A percentile compares a stretch with the other conserved stretches of the same genome.
Conservation (phyloP, 2,113 vertebrate species). For the Pungitius pungitius region DNA sequence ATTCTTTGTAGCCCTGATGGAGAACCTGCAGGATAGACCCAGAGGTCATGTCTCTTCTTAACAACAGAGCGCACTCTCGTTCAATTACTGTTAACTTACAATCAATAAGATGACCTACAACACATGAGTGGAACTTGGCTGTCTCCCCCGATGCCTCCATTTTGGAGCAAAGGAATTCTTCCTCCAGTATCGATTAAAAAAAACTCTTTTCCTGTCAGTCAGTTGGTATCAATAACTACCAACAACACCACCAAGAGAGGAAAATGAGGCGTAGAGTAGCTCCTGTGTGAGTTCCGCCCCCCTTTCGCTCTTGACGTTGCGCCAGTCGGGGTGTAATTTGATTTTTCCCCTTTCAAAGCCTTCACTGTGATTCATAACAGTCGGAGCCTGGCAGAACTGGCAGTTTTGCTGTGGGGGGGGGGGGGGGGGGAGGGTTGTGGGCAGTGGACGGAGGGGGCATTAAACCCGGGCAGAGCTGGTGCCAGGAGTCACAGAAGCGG, state of each 20-base stretch:
- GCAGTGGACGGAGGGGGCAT: background rate
- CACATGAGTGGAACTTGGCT: slow-evolving; percentile 72
- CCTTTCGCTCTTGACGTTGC: slow-evolving; percentile 48
- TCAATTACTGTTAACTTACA: slow-evolving; percentile 73
- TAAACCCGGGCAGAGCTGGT: slow-evolving; percentile 29
- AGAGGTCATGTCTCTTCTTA: slow-evolving; percentile 64
- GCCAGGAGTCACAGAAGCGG: slow-evolving; percentile 55
- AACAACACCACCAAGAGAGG: slow-evolving; percentile 62
- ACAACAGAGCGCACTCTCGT: slow-evolving; percentile 58
- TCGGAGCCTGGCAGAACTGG: slow-evolving; percentile 59
- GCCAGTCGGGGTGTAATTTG: slow-evolving; percentile 66
- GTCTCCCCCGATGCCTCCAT: slow-evolving; percentile 65
- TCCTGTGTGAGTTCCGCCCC: slow-evolving; percentile 57
- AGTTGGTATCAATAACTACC: slow-evolving; percentile 75
- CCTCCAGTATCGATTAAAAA: slow-evolving; percentile 64
- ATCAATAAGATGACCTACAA: slow-evolving; percentile 75
- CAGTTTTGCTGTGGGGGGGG: slow-evolving; percentile 69
- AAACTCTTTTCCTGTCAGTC: slow-evolving; percentile 50
- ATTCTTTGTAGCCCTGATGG: slow-evolving; percentile 12
- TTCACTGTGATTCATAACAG: slow-evolving; percentile 60
- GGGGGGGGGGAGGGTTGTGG: background rate
- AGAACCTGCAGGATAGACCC: slow-evolving; percentile 33
- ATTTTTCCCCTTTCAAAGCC: slow-evolving; percentile 47
- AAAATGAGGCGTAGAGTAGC: slow-evolving; percentile 62
- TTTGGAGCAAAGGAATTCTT: slow-evolving; percentile 64